Percentiles rank a stretch among this genome's conserved stretches.
Evolutionary conservation across 1,140 invertebrate species (phyloP).

Genomic region (Laupala kohalensis): DNA sequence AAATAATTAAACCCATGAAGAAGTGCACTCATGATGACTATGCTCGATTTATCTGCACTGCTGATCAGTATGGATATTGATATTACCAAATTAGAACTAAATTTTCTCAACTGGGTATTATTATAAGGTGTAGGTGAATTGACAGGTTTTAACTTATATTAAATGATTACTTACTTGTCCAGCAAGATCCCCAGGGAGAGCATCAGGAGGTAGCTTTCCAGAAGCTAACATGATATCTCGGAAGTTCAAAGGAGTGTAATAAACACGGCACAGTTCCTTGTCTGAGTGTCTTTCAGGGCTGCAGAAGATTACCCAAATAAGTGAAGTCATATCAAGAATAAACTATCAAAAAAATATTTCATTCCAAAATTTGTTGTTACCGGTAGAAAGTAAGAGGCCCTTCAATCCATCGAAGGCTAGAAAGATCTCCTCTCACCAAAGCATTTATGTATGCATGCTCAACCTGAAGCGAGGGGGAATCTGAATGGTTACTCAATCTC

Average conservation of each 20-base stretch:
- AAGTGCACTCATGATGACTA: too few relatives aligned
- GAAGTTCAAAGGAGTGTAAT: constrained; percentile 92
- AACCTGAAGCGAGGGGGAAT: constrained; percentile 48
- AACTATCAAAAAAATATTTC: background rate
- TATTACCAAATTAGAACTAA: too few relatives aligned
- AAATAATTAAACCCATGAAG: too few relatives aligned
- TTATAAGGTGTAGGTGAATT: too few relatives aligned
- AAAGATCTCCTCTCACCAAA: constrained; percentile 75
- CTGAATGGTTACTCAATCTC: constrained; percentile 40
- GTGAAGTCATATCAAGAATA: background rate
- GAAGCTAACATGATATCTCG: constrained; percentile 94
- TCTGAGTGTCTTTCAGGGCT: constrained; percentile 30
- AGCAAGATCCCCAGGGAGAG: constrained; percentile 75
- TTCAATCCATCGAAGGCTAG: constrained; percentile 88
- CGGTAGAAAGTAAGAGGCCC: constrained; percentile 52
- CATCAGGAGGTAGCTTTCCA: constrained; percentile 88
- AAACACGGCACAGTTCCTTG: constrained; percentile 66
- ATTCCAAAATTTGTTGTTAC: constrained; percentile 18
- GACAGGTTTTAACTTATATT: too few relatives aligned
- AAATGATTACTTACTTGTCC: constrained; percentile 27
- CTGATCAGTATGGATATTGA: too few relatives aligned
- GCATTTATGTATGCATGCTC: constrained; percentile 90
- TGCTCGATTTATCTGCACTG: too few relatives aligned
- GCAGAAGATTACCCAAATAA: background rate
- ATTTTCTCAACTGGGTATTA: too few relatives aligned